Conservation (phyloP, 2,797 vertebrate species). For the Poeciliopsis infans region DNA sequence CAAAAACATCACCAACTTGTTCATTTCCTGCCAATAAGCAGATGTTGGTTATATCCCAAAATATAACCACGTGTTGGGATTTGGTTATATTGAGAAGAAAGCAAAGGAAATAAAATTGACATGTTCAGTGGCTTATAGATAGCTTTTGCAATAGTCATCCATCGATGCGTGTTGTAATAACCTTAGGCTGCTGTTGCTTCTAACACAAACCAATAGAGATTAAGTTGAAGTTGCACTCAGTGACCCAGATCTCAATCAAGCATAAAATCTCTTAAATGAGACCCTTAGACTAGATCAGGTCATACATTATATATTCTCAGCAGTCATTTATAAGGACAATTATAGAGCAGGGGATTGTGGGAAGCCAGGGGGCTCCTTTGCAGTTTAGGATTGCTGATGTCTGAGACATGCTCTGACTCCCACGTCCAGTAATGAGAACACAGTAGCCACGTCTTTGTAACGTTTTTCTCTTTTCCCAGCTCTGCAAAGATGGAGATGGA, state of each 20-base stretch:
- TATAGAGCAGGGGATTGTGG: constrained; percentile 41
- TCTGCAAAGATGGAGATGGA: constrained; percentile 7
- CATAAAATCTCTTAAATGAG: constrained; percentile 5
- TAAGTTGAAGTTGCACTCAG: background rate
- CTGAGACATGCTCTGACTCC: constrained; percentile 33
- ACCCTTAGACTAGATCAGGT: background rate
- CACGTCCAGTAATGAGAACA: constrained; percentile 49
- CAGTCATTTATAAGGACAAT: constrained; percentile 34
- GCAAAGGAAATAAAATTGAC: background rate
- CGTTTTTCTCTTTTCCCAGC: constrained; percentile 12
- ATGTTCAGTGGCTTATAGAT: background rate
- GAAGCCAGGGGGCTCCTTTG: constrained; percentile 27
- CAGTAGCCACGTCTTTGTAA: constrained; percentile 34
- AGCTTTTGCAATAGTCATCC: background rate
- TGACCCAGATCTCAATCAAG: background rate
- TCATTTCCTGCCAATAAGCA: background rate
- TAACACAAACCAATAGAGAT: background rate
- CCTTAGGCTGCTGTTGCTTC: background rate
- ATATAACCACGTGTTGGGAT: too few species aligned
- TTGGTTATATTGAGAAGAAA: background rate
- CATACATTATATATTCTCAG: background rate
- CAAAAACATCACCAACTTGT: background rate
- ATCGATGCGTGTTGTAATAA: background rate
- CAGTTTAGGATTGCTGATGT: constrained; percentile 29
- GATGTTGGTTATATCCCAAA: background rate